phyloP scores from a whole-genome alignment of 2,797 vertebrate genomes.

The Oreochromis mossambicus region DNA sequence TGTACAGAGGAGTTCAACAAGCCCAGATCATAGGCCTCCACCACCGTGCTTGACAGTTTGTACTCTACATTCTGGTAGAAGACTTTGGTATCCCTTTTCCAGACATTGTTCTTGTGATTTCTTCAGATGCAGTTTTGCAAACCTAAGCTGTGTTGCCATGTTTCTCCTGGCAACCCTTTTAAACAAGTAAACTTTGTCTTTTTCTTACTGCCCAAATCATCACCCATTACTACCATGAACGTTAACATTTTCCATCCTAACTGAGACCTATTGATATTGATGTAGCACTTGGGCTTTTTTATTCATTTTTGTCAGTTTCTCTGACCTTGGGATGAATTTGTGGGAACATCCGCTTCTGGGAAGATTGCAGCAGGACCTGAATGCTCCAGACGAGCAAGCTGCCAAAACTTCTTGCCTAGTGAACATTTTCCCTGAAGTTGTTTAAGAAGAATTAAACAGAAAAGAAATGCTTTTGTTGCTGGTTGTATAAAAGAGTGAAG shows the following conservation, averaged over 20 bases:
- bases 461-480: neutral
- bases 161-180: neutral
- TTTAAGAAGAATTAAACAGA: neutral
- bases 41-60: neutral
- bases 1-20: neutral
- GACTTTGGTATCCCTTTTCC: neutral
- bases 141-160: neutral
- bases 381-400: neutral
- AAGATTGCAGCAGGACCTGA: neutral
- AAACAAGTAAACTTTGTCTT: neutral
- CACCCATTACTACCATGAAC: neutral
- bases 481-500: neutral
- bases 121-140: neutral
- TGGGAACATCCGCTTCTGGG: neutral
- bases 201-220: neutral
- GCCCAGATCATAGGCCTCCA: neutral
- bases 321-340: neutral
- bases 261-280: neutral
- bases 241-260: neutral
- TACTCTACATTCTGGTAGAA: neutral
- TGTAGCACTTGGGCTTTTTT: neutral
- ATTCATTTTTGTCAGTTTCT: neutral
- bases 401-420: neutral
- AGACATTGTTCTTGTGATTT: neutral
- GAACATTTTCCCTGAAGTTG: neutral